Evolutionary conservation across 2,797 vertebrate genomes (phyloP).

Genomic region (Danio choprae): DNA sequence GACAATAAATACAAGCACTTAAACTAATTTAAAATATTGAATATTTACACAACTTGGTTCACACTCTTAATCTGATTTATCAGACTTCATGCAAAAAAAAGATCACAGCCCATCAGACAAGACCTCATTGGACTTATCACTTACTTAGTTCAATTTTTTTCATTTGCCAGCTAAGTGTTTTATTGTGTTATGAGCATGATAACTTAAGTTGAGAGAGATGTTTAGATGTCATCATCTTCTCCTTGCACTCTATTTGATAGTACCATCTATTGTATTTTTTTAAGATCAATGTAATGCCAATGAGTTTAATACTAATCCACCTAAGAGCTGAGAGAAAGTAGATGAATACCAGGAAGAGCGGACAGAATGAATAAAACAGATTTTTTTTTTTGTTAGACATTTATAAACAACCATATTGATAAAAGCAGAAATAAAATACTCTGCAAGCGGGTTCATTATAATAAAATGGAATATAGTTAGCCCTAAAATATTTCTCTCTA

Average conservation of each 20-base stretch:
- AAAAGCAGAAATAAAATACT: slow-evolving; percentile 60
- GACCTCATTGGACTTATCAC: background rate
- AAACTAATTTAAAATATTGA: too few relatives aligned
- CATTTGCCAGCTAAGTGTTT: slow-evolving; percentile 30
- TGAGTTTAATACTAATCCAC: slow-evolving; percentile 77
- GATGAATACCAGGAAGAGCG: slow-evolving; percentile 72
- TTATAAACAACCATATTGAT: background rate
- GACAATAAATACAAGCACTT: too few relatives aligned
- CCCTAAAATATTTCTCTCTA: background rate
- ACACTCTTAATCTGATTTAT: background rate
- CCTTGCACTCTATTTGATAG: slow-evolving; percentile 74
- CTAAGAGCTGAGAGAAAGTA: slow-evolving; percentile 64
- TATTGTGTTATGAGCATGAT: slow-evolving; percentile 65
- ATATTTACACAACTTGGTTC: too few relatives aligned
- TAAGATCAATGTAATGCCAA: slow-evolving; percentile 79
- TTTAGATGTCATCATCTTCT: slow-evolving; percentile 66
- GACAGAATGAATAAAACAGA: slow-evolving; percentile 75
- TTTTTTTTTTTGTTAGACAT: background rate
- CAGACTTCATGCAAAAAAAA: background rate
- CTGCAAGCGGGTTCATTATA: background rate
- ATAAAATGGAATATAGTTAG: background rate
- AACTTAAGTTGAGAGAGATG: slow-evolving; percentile 63
- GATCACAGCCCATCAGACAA: background rate
- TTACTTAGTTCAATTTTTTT: too few relatives aligned
- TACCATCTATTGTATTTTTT: slow-evolving; percentile 76